A percentile compares a stretch with the other conserved stretches of the same genome.
These are phyloP conservation scores for Sapayoa aenigma DNA, from an alignment of 2,113 vertebrate genomes.

Conservation along the genomic window DNA sequence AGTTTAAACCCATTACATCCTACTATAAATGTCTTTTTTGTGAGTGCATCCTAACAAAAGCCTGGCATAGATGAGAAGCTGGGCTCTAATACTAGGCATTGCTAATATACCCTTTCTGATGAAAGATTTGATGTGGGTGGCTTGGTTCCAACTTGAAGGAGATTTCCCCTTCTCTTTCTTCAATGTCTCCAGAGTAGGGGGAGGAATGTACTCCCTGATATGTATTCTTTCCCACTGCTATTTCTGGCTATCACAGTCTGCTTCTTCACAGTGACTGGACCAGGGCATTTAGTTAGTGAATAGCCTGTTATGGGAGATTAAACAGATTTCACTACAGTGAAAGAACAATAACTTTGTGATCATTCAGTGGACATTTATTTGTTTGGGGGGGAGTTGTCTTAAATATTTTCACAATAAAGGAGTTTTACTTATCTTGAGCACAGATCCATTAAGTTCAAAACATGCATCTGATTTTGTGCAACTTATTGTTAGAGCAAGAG, in stretches of 20 bases:
- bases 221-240: not conserved
- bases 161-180: not conserved
- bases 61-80: not conserved
- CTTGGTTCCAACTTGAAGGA: not conserved
- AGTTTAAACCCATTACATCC: too few species aligned
- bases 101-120: not conserved
- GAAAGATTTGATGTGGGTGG: not conserved
- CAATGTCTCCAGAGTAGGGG: not conserved
- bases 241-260: not conserved
- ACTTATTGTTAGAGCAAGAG: not conserved
- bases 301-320: not conserved
- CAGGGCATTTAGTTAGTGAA: not conserved
- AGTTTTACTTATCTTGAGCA: not conserved
- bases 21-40: not conserved
- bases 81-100: not conserved
- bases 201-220: not conserved
- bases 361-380: not conserved
- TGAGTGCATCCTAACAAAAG: not conserved
- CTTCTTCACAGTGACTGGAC: not conserved
- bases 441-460: not conserved
- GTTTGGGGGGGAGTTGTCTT: not conserved
- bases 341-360: not conserved
- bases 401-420: not conserved
- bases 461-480: not conserved
- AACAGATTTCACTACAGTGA: not conserved